These are phyloP conservation scores for Smutsia temminckii DNA, from an alignment of 2,797 vertebrate genomes.

Conservation along the genomic window DNA sequence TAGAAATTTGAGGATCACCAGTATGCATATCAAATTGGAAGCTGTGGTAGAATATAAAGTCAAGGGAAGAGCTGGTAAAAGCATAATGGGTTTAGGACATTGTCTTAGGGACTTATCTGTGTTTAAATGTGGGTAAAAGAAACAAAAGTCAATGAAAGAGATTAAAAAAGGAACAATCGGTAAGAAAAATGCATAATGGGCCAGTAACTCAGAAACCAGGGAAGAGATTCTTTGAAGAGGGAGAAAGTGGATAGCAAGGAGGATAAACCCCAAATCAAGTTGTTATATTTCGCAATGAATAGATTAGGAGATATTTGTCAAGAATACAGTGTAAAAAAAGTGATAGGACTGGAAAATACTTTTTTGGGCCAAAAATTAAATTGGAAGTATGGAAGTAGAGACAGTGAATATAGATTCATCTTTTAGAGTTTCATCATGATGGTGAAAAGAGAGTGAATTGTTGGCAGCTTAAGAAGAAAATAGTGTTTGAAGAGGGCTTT, in stretches of 20 bases:
- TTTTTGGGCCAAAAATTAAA: background rate
- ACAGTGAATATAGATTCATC: background rate
- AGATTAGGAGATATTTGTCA: conserved; percentile 14
- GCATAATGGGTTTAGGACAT: background rate
- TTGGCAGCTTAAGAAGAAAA: background rate
- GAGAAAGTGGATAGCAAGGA: background rate
- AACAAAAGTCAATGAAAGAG: background rate
- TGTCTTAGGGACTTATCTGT: background rate
- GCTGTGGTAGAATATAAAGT: background rate
- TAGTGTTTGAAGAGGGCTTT: conserved; percentile 17
- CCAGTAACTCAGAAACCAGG: background rate
- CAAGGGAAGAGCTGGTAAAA: background rate
- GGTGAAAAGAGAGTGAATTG: background rate
- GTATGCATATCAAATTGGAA: background rate
- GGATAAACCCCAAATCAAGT: background rate
- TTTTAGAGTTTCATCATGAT: conserved; percentile 13
- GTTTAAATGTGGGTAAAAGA: background rate
- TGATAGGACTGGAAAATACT: background rate
- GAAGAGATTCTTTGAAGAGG: background rate
- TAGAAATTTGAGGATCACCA: background rate
- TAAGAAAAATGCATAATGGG: background rate
- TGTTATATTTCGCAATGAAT: background rate
- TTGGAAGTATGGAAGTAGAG: conserved; percentile 14
- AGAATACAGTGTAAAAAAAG: background rate
- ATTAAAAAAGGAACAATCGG: background rate